These are phyloP conservation scores for Chloroclystis v-ata DNA, from an alignment of 2,888 invertebrate genomes.

Conservation along the genomic window DNA sequence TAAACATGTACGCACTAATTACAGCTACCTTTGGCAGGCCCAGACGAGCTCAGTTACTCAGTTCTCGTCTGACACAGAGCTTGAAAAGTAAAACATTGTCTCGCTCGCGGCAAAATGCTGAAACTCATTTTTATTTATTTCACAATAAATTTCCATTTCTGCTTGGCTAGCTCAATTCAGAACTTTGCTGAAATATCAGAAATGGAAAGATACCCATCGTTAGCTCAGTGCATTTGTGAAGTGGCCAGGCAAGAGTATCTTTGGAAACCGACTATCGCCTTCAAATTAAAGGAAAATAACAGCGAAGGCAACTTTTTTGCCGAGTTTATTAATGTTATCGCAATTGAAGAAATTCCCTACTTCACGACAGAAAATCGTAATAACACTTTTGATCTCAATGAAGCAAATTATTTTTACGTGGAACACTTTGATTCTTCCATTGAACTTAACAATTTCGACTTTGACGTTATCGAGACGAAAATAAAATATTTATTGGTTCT, in stretches of 20 bases:
- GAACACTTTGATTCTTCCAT: constrained; percentile 33
- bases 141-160: constrained; percentile 11
- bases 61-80: constrained; percentile 5
- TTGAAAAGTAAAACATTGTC: constrained; percentile 5
- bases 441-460: constrained; percentile 25
- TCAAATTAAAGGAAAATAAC: constrained; percentile 21
- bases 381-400: constrained; percentile 14
- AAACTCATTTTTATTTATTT: constrained; percentile 16
- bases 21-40: constrained; percentile 4
- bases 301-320: constrained; percentile 18
- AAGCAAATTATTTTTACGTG: constrained; percentile 29
- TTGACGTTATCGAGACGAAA: constrained; percentile 22
- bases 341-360: constrained; percentile 24
- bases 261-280: constrained; percentile 30
- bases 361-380: constrained; percentile 4
- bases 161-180: constrained; percentile 14
- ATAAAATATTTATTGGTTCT: constrained; percentile 41
- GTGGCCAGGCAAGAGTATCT: constrained; percentile 25
- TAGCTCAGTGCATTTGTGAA: constrained; percentile 31
- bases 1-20: constrained; percentile 13
- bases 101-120: constrained; percentile 13
- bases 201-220: constrained; percentile 15
- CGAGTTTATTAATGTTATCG: constrained; percentile 27
- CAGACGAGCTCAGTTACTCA: constrained; percentile 3
- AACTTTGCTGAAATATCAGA: constrained; percentile 7